Conservation (phyloP, 2,113 vertebrate genomes). For the Pongo pygmaeus region DNA sequence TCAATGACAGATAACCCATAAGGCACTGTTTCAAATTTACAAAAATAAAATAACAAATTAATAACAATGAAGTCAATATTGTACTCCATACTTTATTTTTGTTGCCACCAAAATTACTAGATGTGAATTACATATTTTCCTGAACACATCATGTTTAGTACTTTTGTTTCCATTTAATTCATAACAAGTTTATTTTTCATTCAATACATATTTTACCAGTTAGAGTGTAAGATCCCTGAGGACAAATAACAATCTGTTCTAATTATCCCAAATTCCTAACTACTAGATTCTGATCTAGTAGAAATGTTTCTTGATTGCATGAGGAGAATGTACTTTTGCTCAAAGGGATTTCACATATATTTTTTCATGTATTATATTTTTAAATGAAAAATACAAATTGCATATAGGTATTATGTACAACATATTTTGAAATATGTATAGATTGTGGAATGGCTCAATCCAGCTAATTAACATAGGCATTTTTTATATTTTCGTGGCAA, state of each 20-base stretch:
- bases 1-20: not conserved
- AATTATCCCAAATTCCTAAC: not conserved
- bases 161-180: not conserved
- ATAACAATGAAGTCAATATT: too few relatives aligned
- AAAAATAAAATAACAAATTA: not conserved
- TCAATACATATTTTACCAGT: not conserved
- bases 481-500: not conserved
- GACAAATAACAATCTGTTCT: not conserved
- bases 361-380: not conserved
- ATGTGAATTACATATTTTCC: not conserved
- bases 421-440: not conserved
- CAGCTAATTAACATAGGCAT: not conserved
- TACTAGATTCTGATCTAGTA: not conserved
- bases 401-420: not conserved
- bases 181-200: not conserved
- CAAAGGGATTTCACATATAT: not conserved
- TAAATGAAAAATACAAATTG: not conserved
- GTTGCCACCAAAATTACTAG: not conserved
- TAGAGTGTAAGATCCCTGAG: not conserved
- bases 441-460: not conserved
- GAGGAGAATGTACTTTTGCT: not conserved
- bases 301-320: not conserved
- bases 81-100: not conserved
- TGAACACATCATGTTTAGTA: not conserved
- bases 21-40: not conserved